Conservation (phyloP, 2,113 vertebrate genomes). For the Chaetura pelagica region DNA sequence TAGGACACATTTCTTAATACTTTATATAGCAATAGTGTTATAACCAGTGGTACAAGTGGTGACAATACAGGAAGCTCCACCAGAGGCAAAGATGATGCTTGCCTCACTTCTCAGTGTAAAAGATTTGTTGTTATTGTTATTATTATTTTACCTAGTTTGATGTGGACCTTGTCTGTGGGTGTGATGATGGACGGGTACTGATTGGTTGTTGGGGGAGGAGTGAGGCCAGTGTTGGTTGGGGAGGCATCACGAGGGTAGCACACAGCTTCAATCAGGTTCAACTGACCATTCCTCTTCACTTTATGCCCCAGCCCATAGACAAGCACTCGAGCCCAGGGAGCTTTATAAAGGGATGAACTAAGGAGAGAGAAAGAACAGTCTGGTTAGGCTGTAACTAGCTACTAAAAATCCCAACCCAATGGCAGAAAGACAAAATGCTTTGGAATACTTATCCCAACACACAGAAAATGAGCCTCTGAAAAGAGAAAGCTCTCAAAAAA, state of each 20-base stretch:
- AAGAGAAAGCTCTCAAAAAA: background rate
- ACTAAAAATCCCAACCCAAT: background rate
- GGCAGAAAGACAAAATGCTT: background rate
- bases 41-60: rapidly evolving
- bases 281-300: constrained; percentile 91
- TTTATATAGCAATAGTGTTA: background rate
- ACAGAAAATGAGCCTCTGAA: background rate
- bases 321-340: constrained; percentile 93
- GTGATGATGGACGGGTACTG: constrained; percentile 95
- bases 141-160: constrained; percentile 85
- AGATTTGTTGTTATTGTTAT: too few relatives aligned
- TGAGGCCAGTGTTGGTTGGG: constrained; percentile 95
- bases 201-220: constrained; percentile 93
- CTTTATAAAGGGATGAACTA: constrained; percentile 96
- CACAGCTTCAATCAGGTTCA: constrained; percentile 93
- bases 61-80: background rate
- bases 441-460: background rate
- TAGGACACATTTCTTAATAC: background rate
- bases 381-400: background rate
- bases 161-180: constrained; percentile 93
- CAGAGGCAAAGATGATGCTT: too few relatives aligned
- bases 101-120: background rate
- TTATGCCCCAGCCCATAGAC: constrained; percentile 95
- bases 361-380: background rate
- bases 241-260: constrained; percentile 96